phyloP scores from a whole-genome alignment of 1,140 invertebrate genomes.

The Panagrolaimus sp. region DNA sequence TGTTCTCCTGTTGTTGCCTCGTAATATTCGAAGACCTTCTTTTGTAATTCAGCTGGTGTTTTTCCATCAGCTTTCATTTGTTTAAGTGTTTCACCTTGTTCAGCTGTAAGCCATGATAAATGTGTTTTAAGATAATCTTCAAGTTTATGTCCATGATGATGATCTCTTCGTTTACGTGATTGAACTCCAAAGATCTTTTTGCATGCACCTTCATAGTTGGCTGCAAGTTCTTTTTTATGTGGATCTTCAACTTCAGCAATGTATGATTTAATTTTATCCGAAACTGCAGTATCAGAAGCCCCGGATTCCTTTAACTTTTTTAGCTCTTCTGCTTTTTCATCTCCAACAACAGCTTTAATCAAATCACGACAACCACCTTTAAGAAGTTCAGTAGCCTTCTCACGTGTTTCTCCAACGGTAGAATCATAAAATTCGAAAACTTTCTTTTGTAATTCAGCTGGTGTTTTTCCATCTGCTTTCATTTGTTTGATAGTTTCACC shows the following conservation, averaged over 20 bases:
- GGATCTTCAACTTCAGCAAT: slow-evolving; percentile 33
- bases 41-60: slow-evolving; percentile 17
- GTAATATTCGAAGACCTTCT: slow-evolving; percentile 27
- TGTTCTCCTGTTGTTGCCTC: slow-evolving; percentile 15
- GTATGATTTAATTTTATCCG: slow-evolving; percentile 30
- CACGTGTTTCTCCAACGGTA: slow-evolving; percentile 10
- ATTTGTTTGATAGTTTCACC: slow-evolving; percentile 31
- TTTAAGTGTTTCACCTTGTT: not conserved
- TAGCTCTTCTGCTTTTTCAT: slow-evolving; percentile 41
- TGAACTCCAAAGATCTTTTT: slow-evolving; percentile 29
- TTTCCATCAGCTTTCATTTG: slow-evolving; percentile 23
- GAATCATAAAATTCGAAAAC: not conserved
- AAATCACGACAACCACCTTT: slow-evolving; percentile 25
- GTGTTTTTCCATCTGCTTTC: slow-evolving; percentile 8
- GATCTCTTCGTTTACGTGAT: slow-evolving; percentile 9
- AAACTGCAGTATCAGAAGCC: slow-evolving; percentile 21
- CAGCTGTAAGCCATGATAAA: not conserved
- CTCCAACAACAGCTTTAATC: slow-evolving; percentile 26
- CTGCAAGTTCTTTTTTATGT: slow-evolving; percentile 31
- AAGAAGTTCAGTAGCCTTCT: slow-evolving; percentile 22
- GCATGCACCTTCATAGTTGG: slow-evolving; percentile 24
- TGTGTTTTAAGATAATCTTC: slow-evolving; percentile 3
- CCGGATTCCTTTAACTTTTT: slow-evolving; percentile 42
- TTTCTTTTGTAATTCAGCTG: not conserved
- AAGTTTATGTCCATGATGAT: not conserved